A percentile compares a stretch with the other conserved stretches of the same genome.
Evolutionary conservation across 1,140 invertebrate species (phyloP).

Genomic region (Mya arenaria): DNA sequence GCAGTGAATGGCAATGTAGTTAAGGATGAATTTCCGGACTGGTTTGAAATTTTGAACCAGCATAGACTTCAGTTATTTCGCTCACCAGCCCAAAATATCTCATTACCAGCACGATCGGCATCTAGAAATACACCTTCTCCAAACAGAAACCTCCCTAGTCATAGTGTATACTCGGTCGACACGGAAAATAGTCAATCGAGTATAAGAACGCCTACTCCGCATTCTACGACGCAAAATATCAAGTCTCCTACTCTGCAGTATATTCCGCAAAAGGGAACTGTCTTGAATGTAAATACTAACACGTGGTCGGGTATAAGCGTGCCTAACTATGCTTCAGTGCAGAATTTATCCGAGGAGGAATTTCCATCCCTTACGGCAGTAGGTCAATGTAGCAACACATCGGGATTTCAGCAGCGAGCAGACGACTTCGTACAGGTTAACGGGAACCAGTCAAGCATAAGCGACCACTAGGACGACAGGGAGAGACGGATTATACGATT

Average conservation of each 20-base stretch:
- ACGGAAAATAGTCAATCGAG: background rate
- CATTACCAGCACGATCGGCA: background rate
- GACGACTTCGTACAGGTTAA: background rate
- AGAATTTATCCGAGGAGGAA: background rate
- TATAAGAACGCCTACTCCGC: background rate
- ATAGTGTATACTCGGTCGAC: background rate
- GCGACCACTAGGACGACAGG: conserved; percentile 1
- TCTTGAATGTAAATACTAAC: background rate
- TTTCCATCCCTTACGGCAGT: background rate
- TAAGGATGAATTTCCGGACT: conserved; percentile 5
- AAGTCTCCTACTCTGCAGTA: background rate
- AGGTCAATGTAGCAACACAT: background rate
- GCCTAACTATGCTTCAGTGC: background rate
- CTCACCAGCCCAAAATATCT: background rate
- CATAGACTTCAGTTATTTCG: background rate
- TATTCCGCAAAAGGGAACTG: background rate
- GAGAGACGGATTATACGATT: background rate
- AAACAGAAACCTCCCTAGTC: background rate
- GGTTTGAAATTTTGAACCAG: background rate
- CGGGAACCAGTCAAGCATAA: background rate
- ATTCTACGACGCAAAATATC: background rate
- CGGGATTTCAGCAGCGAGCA: background rate
- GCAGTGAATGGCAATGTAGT: background rate
- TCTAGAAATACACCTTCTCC: background rate
- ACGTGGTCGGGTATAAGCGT: background rate